Conservation (phyloP, 2,113 vertebrate species). For the Pomatostomus ruficeps region DNA sequence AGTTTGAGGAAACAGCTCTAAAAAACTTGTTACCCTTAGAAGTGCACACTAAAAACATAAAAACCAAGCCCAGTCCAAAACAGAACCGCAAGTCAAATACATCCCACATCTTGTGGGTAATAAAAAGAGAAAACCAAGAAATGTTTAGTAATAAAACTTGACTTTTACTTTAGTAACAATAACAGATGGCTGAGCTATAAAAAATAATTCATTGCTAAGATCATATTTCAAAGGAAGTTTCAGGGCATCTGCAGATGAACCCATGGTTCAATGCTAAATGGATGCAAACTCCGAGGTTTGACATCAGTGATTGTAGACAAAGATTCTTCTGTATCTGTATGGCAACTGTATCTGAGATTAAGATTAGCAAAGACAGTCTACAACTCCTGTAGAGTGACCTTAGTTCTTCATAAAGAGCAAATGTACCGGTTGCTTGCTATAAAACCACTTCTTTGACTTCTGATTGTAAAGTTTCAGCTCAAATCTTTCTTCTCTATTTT, state of each 20-base stretch:
- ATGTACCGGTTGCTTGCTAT: background rate
- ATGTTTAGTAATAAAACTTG: background rate
- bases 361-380: background rate
- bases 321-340: background rate
- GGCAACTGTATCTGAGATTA: background rate
- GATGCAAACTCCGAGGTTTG: background rate
- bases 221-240: background rate
- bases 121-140: background rate
- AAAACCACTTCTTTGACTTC: background rate
- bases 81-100: background rate
- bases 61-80: background rate
- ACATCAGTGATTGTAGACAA: background rate
- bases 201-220: background rate
- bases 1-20: background rate
- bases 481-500: background rate
- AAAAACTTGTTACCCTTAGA: background rate
- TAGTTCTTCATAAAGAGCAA: background rate
- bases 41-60: background rate
- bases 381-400: background rate
- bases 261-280: background rate
- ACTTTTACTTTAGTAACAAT: conserved; percentile 1
- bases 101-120: background rate
- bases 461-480: background rate
- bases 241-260: background rate
- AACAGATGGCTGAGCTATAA: background rate